Percentiles rank a stretch among this genome's conserved stretches.
phyloP scores from a whole-genome alignment of 2,888 invertebrate species.

The Drepanosiphum platanoidis region DNA sequence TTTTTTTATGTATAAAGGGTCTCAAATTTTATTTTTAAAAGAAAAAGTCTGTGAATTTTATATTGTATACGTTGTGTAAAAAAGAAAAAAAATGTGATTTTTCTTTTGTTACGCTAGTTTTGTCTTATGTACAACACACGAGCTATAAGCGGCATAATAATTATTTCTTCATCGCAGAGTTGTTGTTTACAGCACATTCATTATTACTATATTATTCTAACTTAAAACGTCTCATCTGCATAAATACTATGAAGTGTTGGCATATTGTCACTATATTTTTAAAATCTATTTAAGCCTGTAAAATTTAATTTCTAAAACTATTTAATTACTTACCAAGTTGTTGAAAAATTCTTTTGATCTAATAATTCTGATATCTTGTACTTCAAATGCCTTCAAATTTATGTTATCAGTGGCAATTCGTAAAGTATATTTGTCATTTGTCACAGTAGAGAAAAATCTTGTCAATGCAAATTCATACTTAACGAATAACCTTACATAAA shows the following conservation, averaged over 20 bases:
- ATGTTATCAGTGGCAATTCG: neutral
- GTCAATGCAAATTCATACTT: neutral
- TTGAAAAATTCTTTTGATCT: neutral
- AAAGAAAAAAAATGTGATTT: constrained; percentile 34
- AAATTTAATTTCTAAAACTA: neutral
- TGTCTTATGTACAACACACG: too few relatives aligned
- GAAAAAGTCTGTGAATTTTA: constrained; percentile 52
- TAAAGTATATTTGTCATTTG: neutral
- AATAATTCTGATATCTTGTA: neutral
- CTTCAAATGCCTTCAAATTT: neutral
- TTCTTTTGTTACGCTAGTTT: constrained; percentile 35
- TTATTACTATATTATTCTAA: constrained; percentile 26
- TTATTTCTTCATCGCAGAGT: constrained; percentile 36
- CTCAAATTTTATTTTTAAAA: constrained; percentile 55
- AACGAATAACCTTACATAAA: neutral
- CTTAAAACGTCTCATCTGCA: neutral
- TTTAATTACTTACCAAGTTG: neutral
- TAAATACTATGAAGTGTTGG: neutral
- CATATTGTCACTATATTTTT: neutral
- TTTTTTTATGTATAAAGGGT: constrained; percentile 41
- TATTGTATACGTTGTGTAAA: constrained; percentile 37
- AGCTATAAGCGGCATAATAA: constrained; percentile 35
- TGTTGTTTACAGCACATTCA: neutral
- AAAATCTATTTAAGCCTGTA: constrained; percentile 12
- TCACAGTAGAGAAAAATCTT: neutral